These are phyloP conservation scores for Trachops cirrhosus DNA, from an alignment of 2,797 vertebrate species.

Conservation along the genomic window DNA sequence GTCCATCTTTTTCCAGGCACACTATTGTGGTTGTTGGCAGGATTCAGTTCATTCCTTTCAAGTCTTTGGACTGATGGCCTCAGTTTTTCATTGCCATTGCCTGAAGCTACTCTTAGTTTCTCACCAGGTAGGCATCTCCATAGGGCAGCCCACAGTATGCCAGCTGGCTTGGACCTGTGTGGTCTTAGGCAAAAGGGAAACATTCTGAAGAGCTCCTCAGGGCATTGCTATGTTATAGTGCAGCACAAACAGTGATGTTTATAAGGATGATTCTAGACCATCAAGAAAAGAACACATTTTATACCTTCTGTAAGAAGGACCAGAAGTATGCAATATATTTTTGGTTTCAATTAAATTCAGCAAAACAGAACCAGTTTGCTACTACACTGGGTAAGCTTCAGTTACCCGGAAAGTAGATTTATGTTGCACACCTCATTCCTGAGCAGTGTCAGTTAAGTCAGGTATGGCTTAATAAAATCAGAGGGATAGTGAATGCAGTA, in stretches of 20 bases:
- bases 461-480: background rate
- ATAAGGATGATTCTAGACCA: background rate
- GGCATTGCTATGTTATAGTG: background rate
- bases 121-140: background rate
- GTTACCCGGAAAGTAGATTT: conserved; percentile 23
- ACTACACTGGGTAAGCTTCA: background rate
- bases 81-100: background rate
- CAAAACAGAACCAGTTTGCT: conserved; percentile 1
- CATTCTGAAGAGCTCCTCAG: background rate
- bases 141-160: background rate
- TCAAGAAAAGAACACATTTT: background rate
- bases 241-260: background rate
- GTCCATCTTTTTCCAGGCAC: background rate
- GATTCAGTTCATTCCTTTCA: background rate
- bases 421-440: background rate
- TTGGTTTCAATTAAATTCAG: background rate
- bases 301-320: background rate
- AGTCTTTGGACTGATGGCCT: background rate
- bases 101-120: background rate
- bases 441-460: background rate
- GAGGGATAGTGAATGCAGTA: background rate
- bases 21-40: background rate
- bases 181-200: background rate
- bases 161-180: background rate
- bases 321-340: background rate